Evolutionary conservation across 2,888 invertebrate species (phyloP).

Genomic region (Cheilosia scutellata): DNA sequence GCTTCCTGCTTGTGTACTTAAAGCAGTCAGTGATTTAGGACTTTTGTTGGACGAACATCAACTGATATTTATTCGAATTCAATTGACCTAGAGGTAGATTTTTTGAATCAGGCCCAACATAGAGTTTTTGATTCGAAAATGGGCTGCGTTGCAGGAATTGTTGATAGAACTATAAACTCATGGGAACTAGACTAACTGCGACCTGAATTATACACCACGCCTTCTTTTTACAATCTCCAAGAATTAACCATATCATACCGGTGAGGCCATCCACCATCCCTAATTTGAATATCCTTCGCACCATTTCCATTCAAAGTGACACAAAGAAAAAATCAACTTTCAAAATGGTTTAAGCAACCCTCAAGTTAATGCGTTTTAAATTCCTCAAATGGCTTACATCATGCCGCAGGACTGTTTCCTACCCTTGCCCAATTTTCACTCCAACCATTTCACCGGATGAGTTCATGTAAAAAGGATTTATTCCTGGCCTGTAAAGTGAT

Average conservation of each 20-base stretch:
- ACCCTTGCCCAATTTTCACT: not conserved
- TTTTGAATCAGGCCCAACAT: too few species aligned
- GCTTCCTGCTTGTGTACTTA: slow-evolving; percentile 14
- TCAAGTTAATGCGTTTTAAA: slow-evolving; percentile 60
- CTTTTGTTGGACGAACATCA: slow-evolving; percentile 6
- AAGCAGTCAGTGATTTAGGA: slow-evolving; percentile 60
- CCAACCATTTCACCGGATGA: slow-evolving; percentile 68
- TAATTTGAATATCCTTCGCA: slow-evolving; percentile 60
- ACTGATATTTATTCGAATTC: slow-evolving; percentile 33
- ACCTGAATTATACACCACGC: too few species aligned
- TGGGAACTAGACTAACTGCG: too few species aligned
- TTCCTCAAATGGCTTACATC: slow-evolving; percentile 31
- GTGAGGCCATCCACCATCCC: slow-evolving; percentile 1
- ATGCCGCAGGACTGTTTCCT: slow-evolving; percentile 28
- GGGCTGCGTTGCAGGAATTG: too few species aligned
- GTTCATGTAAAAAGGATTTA: slow-evolving; percentile 75
- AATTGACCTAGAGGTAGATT: slow-evolving; percentile 23
- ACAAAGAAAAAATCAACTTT: slow-evolving; percentile 23
- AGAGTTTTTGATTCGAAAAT: too few species aligned
- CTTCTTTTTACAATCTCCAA: not conserved
- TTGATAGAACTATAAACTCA: too few species aligned
- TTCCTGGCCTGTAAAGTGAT: slow-evolving; percentile 80
- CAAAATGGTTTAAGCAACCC: slow-evolving; percentile 64
- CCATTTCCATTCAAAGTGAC: slow-evolving; percentile 11
- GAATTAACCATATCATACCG: not conserved